Percentiles rank a stretch among this genome's conserved stretches.
Conservation (phyloP, 2,888 invertebrate species). For the Apodemia zela region DNA sequence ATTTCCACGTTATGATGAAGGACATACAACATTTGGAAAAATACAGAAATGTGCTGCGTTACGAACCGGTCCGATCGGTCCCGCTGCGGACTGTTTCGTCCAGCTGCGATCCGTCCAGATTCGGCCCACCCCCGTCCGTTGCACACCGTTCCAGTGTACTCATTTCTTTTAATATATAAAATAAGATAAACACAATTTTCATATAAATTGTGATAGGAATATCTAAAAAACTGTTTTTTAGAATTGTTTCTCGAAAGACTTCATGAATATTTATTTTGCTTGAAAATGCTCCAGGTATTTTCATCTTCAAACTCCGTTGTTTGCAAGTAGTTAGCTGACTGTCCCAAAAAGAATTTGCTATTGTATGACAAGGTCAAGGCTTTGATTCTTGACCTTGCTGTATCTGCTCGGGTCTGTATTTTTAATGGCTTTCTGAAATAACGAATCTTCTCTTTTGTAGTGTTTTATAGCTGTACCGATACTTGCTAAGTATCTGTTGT, state of each 20-base stretch:
- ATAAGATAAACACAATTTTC: too few relatives aligned
- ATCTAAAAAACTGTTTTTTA: not conserved
- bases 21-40: too few relatives aligned
- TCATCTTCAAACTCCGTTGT: not conserved
- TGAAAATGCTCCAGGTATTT: not conserved
- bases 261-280: not conserved
- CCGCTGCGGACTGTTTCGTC: too few relatives aligned
- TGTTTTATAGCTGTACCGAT: too few relatives aligned
- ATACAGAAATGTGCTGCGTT: too few relatives aligned
- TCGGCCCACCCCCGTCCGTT: too few relatives aligned
- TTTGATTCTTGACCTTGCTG: not conserved
- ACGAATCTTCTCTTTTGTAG: not conserved
- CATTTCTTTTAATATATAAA: too few relatives aligned
- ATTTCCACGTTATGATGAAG: too few relatives aligned
- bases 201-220: not conserved
- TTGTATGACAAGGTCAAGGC: conserved; percentile 1
- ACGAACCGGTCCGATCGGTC: too few relatives aligned
- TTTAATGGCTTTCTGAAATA: conserved; percentile 8
- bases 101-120: too few relatives aligned
- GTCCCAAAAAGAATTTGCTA: not conserved
- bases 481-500: too few relatives aligned
- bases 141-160: too few relatives aligned
- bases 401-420: not conserved
- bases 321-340: conserved; percentile 8
- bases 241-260: not conserved